Evolutionary conservation across 1,140 invertebrate species (phyloP).

Genomic region (Reticulitermes speratus): DNA sequence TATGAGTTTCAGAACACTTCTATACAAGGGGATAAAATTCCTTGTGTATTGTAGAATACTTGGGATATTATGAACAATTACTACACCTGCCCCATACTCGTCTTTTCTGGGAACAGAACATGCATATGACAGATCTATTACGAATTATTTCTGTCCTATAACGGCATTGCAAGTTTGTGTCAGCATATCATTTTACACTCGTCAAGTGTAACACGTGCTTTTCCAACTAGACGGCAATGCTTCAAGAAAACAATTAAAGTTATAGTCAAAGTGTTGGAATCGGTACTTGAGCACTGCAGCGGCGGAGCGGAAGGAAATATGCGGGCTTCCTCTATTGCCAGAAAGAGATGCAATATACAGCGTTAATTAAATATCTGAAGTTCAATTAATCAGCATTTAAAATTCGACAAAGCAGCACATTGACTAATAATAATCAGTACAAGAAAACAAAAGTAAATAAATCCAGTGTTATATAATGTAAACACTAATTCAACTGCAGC

Average conservation of each 20-base stretch:
- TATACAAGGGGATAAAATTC: no score
- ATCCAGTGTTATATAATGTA: no score
- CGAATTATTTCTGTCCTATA: no score
- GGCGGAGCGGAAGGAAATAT: constrained; percentile 4
- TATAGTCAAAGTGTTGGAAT: not conserved
- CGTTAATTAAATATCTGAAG: constrained; percentile 2
- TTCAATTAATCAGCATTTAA: not conserved
- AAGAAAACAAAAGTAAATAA: not conserved
- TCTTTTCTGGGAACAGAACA: not conserved
- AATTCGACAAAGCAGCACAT: not conserved
- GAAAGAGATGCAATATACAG: not conserved
- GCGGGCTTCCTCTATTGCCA: not conserved
- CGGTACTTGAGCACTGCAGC: not conserved
- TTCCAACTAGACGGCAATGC: not conserved
- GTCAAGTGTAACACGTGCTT: constrained; percentile 1
- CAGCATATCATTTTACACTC: not conserved
- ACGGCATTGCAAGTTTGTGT: not conserved
- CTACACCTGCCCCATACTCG: not conserved
- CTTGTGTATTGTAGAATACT: no score
- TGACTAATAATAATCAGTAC: not conserved
- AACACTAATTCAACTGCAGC: no score
- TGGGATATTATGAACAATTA: not conserved
- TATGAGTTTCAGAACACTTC: no score
- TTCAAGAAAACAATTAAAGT: constrained; percentile 17
- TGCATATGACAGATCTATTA: not conserved